Percentiles rank a stretch among this genome's conserved stretches.
phyloP scores from a whole-genome alignment of 1,140 invertebrate genomes.

The Drosophila lacertosa region DNA sequence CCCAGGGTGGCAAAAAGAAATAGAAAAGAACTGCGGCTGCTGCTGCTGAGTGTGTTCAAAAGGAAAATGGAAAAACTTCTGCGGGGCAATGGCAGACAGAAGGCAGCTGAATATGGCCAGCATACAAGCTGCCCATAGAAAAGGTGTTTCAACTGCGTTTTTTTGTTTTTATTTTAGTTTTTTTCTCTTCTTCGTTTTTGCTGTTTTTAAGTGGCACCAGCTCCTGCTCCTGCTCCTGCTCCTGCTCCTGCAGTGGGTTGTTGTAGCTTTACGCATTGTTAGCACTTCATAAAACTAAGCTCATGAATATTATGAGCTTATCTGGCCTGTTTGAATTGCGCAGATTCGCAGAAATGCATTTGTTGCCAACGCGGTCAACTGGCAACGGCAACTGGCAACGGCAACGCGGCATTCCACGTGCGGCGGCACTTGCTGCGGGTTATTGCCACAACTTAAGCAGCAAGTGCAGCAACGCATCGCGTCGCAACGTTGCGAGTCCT shows the following conservation, averaged over 20 bases:
- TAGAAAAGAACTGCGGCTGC: background rate
- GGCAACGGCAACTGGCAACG: conserved; percentile 1
- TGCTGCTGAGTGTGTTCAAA: conserved; percentile 20
- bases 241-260: conserved; percentile 28
- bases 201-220: conserved; percentile 38
- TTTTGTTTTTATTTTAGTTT: no score
- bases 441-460: conserved; percentile 67
- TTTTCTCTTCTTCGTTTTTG: background rate
- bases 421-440: conserved; percentile 52
- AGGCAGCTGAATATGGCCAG: background rate
- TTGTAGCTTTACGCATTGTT: conserved; percentile 75
- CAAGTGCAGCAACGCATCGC: background rate
- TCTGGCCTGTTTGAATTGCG: conserved; percentile 47
- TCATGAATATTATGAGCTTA: conserved; percentile 77
- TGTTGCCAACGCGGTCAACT: conserved; percentile 31
- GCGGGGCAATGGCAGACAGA: conserved; percentile 40
- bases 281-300: conserved; percentile 79
- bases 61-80: conserved; percentile 56
- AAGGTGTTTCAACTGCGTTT: conserved; percentile 60
- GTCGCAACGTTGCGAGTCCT: background rate
- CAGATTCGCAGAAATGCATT: conserved; percentile 54
- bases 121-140: conserved; percentile 1
- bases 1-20: conserved; percentile 26
- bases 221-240: background rate
- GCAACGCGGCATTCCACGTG: background rate